Base-by-base conservation (phyloP, 2,888 invertebrate genomes). In the Agriotes lineatus region DNA sequence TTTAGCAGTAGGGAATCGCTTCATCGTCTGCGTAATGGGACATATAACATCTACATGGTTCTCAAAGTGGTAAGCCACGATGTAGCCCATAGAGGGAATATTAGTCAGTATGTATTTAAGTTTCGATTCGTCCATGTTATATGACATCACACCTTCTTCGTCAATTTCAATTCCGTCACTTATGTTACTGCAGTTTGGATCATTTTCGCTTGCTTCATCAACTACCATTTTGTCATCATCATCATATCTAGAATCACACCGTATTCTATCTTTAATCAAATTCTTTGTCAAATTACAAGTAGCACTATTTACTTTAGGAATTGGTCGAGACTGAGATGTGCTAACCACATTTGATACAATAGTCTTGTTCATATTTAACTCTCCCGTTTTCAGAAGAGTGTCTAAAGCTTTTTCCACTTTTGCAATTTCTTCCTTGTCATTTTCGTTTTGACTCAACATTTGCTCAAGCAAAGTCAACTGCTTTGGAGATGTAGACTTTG, bases 51-150 rank as follows among this genome's bases (percentile, higher is more conserved):
- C 35, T 7, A 71, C 50, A 20, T 10, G 1, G 5, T 62, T 50
- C 16, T 50, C 58, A 30, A 50, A 12, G 20, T 50, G n/a, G 42
- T 67, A 61, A 22, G 65, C 73, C 3, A 57, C 10, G 37, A 75
- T 65, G 25, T 69, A 74, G 2, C 75, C 75, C 25, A 75, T 61
- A 9, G 50, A 57, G 2, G 64, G 62, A 7, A 73, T 65, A 58
- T 71, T 71, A 0, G 70, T 67, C 3, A 69, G 10, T 19, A 74
- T 64, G 54, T 72, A 72, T 35, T 61, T 14, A 10, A 2, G n/a
- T 39, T 39, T 14, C n/a, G n/a, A 6, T 7, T 12, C 14, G 2
- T 3, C 10, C n/a, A 39, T 3, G n/a, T 39, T 14, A n/a, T n/a
- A n/a, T n/a, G n/a, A n/a, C n/a, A n/a, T n/a, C n/a, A n/a, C n/a